These are phyloP conservation scores for Pandion haliaetus DNA, from an alignment of 2,113 vertebrate species.

Conservation along the genomic window DNA sequence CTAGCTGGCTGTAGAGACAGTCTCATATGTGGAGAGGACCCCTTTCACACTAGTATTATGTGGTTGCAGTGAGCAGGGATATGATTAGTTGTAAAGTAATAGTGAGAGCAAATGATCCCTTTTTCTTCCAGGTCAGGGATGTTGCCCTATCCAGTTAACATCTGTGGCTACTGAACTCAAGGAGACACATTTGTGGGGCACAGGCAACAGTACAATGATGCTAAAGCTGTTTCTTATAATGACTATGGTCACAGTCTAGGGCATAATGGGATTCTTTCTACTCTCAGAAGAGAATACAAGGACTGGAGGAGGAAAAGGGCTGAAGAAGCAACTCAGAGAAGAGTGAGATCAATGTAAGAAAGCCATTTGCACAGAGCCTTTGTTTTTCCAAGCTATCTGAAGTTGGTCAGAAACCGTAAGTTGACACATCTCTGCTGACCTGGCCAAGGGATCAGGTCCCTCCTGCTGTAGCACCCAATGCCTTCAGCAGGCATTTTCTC, in stretches of 20 bases:
- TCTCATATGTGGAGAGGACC: background rate
- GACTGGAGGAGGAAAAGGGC: background rate
- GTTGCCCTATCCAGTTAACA: background rate
- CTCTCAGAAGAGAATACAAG: background rate
- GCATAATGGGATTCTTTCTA: background rate
- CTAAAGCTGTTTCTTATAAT: background rate
- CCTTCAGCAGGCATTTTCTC: background rate
- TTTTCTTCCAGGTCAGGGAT: background rate
- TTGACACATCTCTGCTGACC: background rate
- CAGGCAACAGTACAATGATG: background rate
- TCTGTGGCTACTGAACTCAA: background rate
- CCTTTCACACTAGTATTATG: background rate
- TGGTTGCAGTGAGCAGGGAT: background rate
- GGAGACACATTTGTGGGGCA: background rate
- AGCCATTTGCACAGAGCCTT: background rate
- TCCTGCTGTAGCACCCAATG: background rate
- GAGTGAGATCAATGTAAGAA: background rate
- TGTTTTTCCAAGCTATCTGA: background rate
- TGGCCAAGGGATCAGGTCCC: background rate
- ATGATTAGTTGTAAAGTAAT: background rate
- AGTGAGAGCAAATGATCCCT: background rate
- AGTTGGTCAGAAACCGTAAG: background rate
- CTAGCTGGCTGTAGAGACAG: background rate
- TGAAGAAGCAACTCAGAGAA: background rate
- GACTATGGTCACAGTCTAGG: background rate